Percentiles rank a stretch among this genome's conserved stretches.
These are phyloP conservation scores for Eupsilia transversa DNA, from an alignment of 2,888 invertebrate species.

Conservation along the genomic window DNA sequence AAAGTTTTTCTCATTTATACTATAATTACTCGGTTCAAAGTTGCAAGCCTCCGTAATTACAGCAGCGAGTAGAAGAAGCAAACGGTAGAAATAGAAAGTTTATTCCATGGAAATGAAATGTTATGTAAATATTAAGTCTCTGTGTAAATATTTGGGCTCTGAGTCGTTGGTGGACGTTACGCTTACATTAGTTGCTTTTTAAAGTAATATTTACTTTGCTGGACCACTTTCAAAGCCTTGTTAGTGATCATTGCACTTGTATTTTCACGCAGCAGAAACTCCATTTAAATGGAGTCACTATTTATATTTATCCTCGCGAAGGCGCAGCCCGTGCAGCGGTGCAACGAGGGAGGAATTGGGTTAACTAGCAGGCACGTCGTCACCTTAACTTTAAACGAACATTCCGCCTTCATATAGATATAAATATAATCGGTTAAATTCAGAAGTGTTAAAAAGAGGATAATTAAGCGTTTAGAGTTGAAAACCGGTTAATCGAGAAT, in stretches of 20 bases:
- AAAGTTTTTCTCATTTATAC: conserved; percentile 25
- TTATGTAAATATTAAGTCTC: conserved; percentile 81
- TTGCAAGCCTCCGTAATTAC: conserved; percentile 45
- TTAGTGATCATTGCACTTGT: conserved; percentile 67
- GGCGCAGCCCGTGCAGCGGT: conserved; percentile 38
- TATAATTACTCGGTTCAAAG: conserved; percentile 35
- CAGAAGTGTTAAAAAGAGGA: conserved; percentile 53
- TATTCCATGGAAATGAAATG: conserved; percentile 80
- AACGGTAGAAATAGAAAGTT: conserved; percentile 74
- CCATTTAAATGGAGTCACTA: conserved; percentile 61
- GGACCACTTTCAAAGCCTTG: conserved; percentile 72
- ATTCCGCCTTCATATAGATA: conserved; percentile 44
- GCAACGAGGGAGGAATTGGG: conserved; percentile 39
- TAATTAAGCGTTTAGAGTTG: conserved; percentile 40
- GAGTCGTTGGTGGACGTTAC: conserved; percentile 80
- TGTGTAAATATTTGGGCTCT: conserved; percentile 80
- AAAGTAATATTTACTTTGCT: conserved; percentile 81
- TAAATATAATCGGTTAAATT: conserved; percentile 47
- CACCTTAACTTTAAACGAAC: conserved; percentile 40
- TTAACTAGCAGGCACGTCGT: conserved; percentile 55
- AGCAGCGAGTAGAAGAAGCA: conserved; percentile 46
- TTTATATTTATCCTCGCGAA: conserved; percentile 61
- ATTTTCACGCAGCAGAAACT: conserved; percentile 67
- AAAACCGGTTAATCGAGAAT: conserved; percentile 55
- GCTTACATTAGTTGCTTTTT: conserved; percentile 80